Percentiles rank a stretch among this genome's conserved stretches.
These are phyloP conservation scores for Cinclus cinclus DNA, from an alignment of 2,113 vertebrate genomes.

Conservation along the genomic window DNA sequence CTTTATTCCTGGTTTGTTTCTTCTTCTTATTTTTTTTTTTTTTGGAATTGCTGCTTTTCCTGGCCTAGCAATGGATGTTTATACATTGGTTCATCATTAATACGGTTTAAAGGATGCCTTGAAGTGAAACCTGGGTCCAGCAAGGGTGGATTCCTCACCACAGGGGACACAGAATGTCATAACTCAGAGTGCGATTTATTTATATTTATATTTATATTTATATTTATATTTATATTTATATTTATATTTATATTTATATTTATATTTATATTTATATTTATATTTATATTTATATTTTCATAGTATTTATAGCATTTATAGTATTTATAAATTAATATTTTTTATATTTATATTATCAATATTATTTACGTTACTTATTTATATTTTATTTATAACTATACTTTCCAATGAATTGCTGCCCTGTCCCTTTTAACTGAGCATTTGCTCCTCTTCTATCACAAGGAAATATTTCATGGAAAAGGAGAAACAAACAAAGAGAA, in stretches of 20 bases:
- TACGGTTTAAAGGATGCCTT: neutral
- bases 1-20: neutral
- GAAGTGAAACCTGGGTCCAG: neutral
- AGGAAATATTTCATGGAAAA: neutral
- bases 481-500: neutral
- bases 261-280: neutral
- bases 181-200: neutral
- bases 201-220: neutral
- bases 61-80: neutral
- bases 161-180: neutral
- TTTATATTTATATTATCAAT: neutral
- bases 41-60: neutral
- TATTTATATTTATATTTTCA: neutral
- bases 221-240: neutral
- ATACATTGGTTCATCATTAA: neutral
- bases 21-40: neutral
- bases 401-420: neutral
- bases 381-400: neutral
- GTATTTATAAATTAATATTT: neutral
- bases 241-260: neutral
- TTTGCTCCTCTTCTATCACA: neutral
- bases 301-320: neutral
- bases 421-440: rapidly evolving
- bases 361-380: neutral
- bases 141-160: neutral